phyloP scores from a whole-genome alignment of 2,888 invertebrate species.

The Siphlonurus alternatus region DNA sequence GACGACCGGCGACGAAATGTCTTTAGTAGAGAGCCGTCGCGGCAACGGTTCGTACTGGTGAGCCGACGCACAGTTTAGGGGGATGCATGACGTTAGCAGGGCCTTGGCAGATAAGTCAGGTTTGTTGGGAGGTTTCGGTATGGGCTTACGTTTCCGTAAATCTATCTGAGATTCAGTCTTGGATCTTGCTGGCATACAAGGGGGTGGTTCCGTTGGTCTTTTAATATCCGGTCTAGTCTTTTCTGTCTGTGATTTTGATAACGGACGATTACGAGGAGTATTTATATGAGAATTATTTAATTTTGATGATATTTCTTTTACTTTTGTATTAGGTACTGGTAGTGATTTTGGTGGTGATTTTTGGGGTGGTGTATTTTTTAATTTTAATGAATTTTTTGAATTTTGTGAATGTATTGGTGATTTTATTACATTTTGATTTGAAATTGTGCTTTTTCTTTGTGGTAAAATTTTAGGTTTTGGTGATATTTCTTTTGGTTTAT shows the following conservation, averaged over 20 bases:
- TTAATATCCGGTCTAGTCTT: too few relatives aligned
- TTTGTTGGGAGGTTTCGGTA: slow-evolving; percentile 21
- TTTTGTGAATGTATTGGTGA: not conserved
- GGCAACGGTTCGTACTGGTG: slow-evolving; percentile 6
- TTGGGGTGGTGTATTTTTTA: not conserved
- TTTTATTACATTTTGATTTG: not conserved
- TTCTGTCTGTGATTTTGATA: too few relatives aligned
- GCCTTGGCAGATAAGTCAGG: slow-evolving; percentile 5
- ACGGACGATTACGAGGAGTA: too few relatives aligned
- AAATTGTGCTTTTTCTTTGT: slow-evolving; percentile 8
- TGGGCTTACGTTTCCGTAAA: slow-evolving; percentile 42
- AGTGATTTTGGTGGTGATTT: too few relatives aligned
- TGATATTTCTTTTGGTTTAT: slow-evolving; percentile 8
- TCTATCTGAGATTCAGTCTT: slow-evolving; percentile 31
- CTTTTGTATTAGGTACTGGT: not conserved
- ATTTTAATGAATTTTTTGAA: not conserved
- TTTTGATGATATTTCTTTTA: not conserved
- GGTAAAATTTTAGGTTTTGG: slow-evolving; percentile 8
- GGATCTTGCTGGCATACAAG: slow-evolving; percentile 15
- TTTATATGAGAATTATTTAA: not conserved
- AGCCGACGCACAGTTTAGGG: slow-evolving; percentile 5
- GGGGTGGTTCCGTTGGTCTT: slow-evolving; percentile 8
- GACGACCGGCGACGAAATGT: not conserved
- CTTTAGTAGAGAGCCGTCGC: not conserved
- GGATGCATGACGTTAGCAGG: slow-evolving; percentile 5